Evolutionary conservation across 2,888 invertebrate genomes (phyloP).

Genomic region (Copidosoma aretas): DNA sequence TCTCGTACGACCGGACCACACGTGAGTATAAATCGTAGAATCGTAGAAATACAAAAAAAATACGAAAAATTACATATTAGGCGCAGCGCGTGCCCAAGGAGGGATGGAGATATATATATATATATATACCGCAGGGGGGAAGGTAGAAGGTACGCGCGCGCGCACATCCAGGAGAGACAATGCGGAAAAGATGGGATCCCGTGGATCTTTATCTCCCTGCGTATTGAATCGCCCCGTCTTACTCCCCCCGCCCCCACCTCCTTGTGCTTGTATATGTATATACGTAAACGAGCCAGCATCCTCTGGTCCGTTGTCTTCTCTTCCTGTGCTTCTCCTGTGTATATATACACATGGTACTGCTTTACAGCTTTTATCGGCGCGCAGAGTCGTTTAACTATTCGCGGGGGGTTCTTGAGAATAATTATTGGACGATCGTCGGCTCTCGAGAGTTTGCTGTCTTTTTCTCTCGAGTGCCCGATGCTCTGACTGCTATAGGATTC

Average conservation of each 20-base stretch:
- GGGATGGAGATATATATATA: too few relatives aligned
- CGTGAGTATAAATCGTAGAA: too few relatives aligned
- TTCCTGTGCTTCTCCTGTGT: background rate
- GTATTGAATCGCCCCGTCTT: slow-evolving; percentile 22
- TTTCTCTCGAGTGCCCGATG: background rate
- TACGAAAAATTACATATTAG: too few relatives aligned
- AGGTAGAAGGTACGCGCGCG: too few relatives aligned
- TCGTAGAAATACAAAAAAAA: too few relatives aligned
- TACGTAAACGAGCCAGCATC: slow-evolving; percentile 7
- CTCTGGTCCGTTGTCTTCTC: background rate
- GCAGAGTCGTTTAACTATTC: background rate
- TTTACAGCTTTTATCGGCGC: background rate
- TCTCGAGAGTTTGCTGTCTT: too few relatives aligned
- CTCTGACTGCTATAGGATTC: too few relatives aligned
- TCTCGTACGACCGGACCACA: too few relatives aligned
- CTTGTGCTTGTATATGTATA: background rate
- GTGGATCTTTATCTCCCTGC: slow-evolving; percentile 44
- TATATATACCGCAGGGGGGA: too few relatives aligned
- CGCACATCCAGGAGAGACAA: slow-evolving; percentile 36
- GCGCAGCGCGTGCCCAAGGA: too few relatives aligned
- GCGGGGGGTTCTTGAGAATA: background rate
- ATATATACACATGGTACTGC: background rate
- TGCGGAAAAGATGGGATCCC: slow-evolving; percentile 45
- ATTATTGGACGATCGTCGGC: background rate
- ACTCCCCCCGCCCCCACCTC: background rate